Base-by-base conservation (phyloP, 2,888 invertebrate genomes). In the Philaethria dido region DNA sequence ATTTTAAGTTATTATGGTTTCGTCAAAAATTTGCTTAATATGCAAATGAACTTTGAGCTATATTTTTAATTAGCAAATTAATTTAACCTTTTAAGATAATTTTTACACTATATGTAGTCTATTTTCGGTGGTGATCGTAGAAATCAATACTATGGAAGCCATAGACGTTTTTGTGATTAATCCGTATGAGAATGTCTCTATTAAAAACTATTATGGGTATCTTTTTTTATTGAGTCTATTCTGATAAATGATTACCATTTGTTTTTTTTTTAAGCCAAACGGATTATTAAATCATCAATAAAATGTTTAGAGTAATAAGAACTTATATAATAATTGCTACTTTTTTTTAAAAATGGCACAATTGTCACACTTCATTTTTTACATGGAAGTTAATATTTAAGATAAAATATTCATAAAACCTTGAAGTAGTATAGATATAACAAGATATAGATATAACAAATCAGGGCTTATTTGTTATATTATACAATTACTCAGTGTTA, bases 131-230 rank as follows among this genome's bases (percentile, higher is more conserved):
- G 14, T 36, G 4, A n/a, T 57, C 39, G 4, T 25, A n/a, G 11
- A n/a, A 42, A 57, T 57, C 57, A 16, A 57, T 57, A 39, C n/a
- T 3, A 42, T 5, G n/a, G 39, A 57, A 57, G 25, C 57, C 57
- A 11, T 57, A 39, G 39, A 20, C 9, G 3, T 42, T 39, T 50
- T 25, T 33, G 11, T 42, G 22, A 42, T 42, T 57, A 42, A 42
- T 29, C 8, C 22, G 11, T 36, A 9, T 20, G 11, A 36, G 54
- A 55, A 36, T 20, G 18, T 20, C 13, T 55, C 0, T 36, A 39
- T 22, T 22, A 22, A 57, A 3, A 11, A n/a, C n/a, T 25, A 25
- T 25, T 29, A 6, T 29, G 6, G 3, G 29, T 29, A 29, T 29
- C 3, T 29, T 29, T 36, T 42, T 42, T n/a, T 6, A 42, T 42